Evolutionary conservation across 2,113 vertebrate species (phyloP), one percentile per base, ranked within the genome.

Genomic region (Tympanuchus pallidicinctus): DNA sequence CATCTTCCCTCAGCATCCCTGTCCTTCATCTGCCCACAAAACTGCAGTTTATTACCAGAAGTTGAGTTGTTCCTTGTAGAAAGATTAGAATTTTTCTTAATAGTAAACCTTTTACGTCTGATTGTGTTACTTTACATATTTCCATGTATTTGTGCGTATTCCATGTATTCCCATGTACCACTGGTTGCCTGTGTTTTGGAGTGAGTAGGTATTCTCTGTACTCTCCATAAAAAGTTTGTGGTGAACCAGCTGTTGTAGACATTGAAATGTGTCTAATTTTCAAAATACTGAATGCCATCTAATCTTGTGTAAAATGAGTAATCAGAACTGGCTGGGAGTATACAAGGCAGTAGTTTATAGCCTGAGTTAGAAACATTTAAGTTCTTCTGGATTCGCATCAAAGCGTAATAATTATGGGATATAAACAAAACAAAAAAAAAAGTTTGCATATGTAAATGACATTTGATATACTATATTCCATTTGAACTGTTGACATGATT

Each of bases 241-340:
- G 2, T 71, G 6, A 38, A 17, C 66, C n/a, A 71, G 2, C 10
- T 71, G 4, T 17, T 1, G 0, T 7, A 56, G 76, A 6, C 27
- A 88, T 77, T 73, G n/a, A 77, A 88, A 36, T 0, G 0, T 30
- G n/a, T 57, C 83, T 86, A 56, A 14, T 19, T 82, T 88, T 70
- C 12, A 61, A 21, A 47, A 7, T 40, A n/a, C 28, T 66, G 52
- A 34, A 42, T 0, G 0, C 28, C 2, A 42, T 74, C 66, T 70
- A 60, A 20, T 84, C 6, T 57, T 78, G 28, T 75, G 18, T 87
- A 28, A 78, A 60, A 45, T 24, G 6, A 45, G 13, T 38, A 10
- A 15, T 45, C 63, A 22, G 56, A 42, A 75, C 36, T 56, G 21
- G 10, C 60, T 47, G 34, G 43, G 17, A 61, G 27, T n/a, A 42